phyloP scores from a whole-genome alignment of 92 coral and sea anemone genomes.

The Actinostola sp. region DNA sequence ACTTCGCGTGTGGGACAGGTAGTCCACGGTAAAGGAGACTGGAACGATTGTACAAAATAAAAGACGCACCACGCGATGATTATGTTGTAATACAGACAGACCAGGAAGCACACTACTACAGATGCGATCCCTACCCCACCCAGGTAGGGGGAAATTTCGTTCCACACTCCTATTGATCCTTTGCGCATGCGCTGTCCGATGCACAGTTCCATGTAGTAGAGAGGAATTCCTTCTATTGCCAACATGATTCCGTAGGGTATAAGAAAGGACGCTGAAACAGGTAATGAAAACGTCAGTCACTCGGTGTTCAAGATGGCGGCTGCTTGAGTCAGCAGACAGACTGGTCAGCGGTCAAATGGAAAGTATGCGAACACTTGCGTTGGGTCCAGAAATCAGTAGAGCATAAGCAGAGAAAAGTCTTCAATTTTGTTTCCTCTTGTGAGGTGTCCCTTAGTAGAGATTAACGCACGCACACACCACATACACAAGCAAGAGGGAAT shows the following conservation, averaged over 20 bases:
- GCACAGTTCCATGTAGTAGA: slow-evolving; percentile 97
- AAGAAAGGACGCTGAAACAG: slow-evolving; percentile 84
- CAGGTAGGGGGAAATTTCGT: slow-evolving; percentile 95
- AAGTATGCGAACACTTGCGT: too few relatives aligned
- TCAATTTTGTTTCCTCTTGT: too few relatives aligned
- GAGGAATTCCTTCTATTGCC: slow-evolving; percentile 95
- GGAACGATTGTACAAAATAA: slow-evolving; percentile 93
- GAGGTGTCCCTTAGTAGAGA: too few relatives aligned
- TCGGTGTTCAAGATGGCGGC: too few relatives aligned
- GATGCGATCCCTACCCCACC: slow-evolving; percentile 96
- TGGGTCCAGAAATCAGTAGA: too few relatives aligned
- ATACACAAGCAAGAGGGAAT: too few relatives aligned
- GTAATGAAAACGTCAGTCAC: too few relatives aligned
- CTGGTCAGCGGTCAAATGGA: too few relatives aligned
- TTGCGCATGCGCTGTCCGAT: slow-evolving; percentile 99
- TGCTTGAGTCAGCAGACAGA: too few relatives aligned
- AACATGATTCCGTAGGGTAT: slow-evolving; percentile 98
- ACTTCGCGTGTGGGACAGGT: slow-evolving; percentile 78
- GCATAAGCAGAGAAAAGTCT: too few relatives aligned
- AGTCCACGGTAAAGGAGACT: slow-evolving; percentile 93
- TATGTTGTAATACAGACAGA: slow-evolving; percentile 91
- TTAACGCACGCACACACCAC: too few relatives aligned
- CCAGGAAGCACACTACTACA: slow-evolving; percentile 94
- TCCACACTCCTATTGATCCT: slow-evolving; percentile 99
- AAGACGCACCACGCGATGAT: slow-evolving; percentile 98